Conservation (phyloP, 2,888 invertebrate genomes). For the Drosophila conformis region DNA sequence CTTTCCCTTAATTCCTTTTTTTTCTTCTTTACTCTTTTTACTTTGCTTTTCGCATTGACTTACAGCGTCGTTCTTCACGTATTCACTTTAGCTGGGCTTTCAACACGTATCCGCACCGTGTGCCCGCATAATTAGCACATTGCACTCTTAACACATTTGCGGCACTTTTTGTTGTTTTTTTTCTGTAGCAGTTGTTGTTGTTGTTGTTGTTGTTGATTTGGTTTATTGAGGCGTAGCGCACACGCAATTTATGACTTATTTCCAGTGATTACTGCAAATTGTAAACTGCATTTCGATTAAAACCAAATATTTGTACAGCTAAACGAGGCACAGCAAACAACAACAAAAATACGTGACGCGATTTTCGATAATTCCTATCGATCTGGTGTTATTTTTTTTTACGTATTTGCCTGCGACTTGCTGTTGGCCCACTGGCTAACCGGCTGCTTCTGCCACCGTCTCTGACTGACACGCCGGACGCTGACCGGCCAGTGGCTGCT, state of each 20-base stretch:
- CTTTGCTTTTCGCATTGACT: slow-evolving; percentile 25
- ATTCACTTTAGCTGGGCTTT: slow-evolving; percentile 34
- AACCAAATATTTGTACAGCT: slow-evolving; percentile 33
- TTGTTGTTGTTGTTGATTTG: neutral
- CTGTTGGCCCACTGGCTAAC: slow-evolving; percentile 66
- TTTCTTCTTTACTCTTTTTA: neutral
- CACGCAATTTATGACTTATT: slow-evolving; percentile 57
- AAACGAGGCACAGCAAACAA: slow-evolving; percentile 9
- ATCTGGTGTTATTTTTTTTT: slow-evolving; percentile 50
- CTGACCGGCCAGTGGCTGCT: slow-evolving; percentile 58
- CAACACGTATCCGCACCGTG: slow-evolving; percentile 70
- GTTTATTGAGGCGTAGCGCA: slow-evolving; percentile 14
- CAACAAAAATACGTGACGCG: slow-evolving; percentile 27
- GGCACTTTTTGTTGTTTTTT: slow-evolving; percentile 18
- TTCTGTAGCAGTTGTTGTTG: slow-evolving; percentile 10
- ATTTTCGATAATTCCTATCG: slow-evolving; percentile 81
- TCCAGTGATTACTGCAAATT: slow-evolving; percentile 41
- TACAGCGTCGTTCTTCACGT: neutral
- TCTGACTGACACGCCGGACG: slow-evolving; percentile 67
- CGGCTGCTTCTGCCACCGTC: slow-evolving; percentile 66
- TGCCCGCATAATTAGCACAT: slow-evolving; percentile 74
- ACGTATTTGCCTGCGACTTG: slow-evolving; percentile 54
- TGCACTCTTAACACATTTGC: slow-evolving; percentile 59
- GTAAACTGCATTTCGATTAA: slow-evolving; percentile 48
- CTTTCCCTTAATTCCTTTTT: neutral